Percentiles rank a stretch among this genome's conserved stretches.
Evolutionary conservation across 2,113 vertebrate genomes (phyloP).

Genomic region (Siniperca chuatsi): DNA sequence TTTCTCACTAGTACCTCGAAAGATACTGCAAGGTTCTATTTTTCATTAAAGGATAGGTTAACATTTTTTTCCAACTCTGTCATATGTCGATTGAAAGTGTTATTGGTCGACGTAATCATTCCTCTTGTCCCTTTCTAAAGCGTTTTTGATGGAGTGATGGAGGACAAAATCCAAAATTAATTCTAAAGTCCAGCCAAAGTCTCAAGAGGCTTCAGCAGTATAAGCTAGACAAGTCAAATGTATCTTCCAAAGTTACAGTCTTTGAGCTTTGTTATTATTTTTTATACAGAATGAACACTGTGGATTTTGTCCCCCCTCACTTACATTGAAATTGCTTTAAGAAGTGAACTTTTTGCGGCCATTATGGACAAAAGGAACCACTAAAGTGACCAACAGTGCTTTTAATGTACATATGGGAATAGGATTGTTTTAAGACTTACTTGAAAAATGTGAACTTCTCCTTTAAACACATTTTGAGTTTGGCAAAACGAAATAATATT

Average conservation of each 20-base stretch:
- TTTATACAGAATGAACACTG: background rate
- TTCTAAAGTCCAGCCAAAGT: no score
- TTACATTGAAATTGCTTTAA: background rate
- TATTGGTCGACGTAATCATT: background rate
- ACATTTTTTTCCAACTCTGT: background rate
- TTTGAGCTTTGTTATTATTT: background rate
- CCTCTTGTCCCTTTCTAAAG: background rate
- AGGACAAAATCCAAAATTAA: background rate
- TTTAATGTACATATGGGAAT: background rate
- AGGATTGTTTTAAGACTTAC: background rate
- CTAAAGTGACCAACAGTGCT: background rate
- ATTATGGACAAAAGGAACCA: background rate
- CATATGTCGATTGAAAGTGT: background rate
- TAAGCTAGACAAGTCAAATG: background rate
- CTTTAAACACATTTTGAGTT: background rate
- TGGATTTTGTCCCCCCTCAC: background rate
- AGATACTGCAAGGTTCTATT: conserved; percentile 1
- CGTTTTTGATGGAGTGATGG: background rate
- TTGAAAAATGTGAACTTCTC: background rate
- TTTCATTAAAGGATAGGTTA: conserved; percentile 1
- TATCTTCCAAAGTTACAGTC: background rate
- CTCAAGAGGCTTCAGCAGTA: no score
- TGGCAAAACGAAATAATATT: conserved; percentile 4
- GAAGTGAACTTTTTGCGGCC: background rate
- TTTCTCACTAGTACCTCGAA: conserved; percentile 15